Evolutionary conservation across 2,113 vertebrate genomes (phyloP), one percentile per base, ranked within the genome.

Genomic region (Oostethus manadensis): DNA sequence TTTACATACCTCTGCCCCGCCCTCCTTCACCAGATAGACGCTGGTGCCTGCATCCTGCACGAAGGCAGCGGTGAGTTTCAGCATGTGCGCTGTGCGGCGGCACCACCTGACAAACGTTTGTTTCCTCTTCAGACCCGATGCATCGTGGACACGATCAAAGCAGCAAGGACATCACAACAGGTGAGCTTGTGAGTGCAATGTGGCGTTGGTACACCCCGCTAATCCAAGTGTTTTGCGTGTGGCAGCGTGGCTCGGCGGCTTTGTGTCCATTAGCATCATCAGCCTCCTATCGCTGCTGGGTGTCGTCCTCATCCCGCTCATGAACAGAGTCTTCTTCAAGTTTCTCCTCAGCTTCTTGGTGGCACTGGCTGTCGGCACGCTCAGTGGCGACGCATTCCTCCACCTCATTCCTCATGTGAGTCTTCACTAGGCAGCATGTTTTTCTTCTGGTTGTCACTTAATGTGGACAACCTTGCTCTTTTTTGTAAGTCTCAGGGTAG

Each of bases 381-480:
- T 99, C 74, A 98, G 97, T 48, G 97, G 97, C 51, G 97, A 99
- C 68, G 97, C 97, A 64, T 93, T 99, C 75, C 88, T 99, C 15
- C 97, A 99, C 66, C 95, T 99, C 53, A 93, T 99, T 77, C 97
- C 97, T 8, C 96, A 99, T 63, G 97, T 98, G 86, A 94, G 95
- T 92, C 10, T 0, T 0, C 0, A 4, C 47, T 2, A 0, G 38
- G 35, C 38, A 14, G 2, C 5, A 1, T 33, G 2, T 51, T 16
- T 16, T 4, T 9, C n/a, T 16, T 11, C 10, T 2, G 47, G 3
- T 8, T 51, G 17, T 26, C 6, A 8, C 1, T 33, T 6, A 8
- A 53, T n/a, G 50, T 11, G 14, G 6, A 1, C 14, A 1, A 51
- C 13, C 21, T 2, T 8, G 3, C 4, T 2, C 47, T 33, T 59